Base-by-base conservation (phyloP, 2,113 vertebrate genomes). In the Dromaius novaehollandiae region DNA sequence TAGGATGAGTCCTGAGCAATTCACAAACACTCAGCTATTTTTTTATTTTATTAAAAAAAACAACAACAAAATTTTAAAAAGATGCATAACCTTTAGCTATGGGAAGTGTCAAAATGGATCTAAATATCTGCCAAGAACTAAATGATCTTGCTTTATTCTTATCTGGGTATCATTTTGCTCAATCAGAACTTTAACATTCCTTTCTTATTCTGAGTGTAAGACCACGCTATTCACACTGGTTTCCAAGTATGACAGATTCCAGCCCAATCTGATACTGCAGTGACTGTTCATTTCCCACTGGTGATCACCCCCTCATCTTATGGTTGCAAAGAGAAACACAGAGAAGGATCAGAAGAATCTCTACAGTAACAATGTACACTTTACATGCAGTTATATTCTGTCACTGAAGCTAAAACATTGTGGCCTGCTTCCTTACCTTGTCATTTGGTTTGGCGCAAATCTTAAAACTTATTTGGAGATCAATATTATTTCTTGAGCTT, bases 261-360 rank as follows among this genome's bases (percentile, higher is more conserved):
- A 96, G 61, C 66, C 96, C 70, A 71, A 90, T 86, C 92, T 93
- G 36, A 84, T 88, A 87, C 40, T 3, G 7, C 55, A 60, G 82
- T 95, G 87, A 90, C 63, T 95, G 81, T 93, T 82, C 76, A 26
- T 89, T 93, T 93, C 18, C 38, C 81, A 75, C 81, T 91, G 63
- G 88, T 65, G 63, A 73, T 90, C 86, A 81, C 26, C 17, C 11
- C 82, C 58, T 94, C 63, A 93, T 93, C 74, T 93, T 93, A 61
- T 89, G 83, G 61, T 24, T 95, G 74, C 40, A 76, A 84, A 84
- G 84, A 95, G 71, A 90, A 94, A 90, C n/a, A 94, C 55, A 88
- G 82, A 90, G 78, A 86, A 82, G 14, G 40, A 89, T 90, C 58
- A 90, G 48, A 93, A 88, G 71, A 68, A 58, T 88, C 70, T 92